A percentile compares a stretch with the other conserved stretches of the same genome.
phyloP scores from a whole-genome alignment of 2,888 invertebrate species.

The Acanthococcus lagerstroemiae region DNA sequence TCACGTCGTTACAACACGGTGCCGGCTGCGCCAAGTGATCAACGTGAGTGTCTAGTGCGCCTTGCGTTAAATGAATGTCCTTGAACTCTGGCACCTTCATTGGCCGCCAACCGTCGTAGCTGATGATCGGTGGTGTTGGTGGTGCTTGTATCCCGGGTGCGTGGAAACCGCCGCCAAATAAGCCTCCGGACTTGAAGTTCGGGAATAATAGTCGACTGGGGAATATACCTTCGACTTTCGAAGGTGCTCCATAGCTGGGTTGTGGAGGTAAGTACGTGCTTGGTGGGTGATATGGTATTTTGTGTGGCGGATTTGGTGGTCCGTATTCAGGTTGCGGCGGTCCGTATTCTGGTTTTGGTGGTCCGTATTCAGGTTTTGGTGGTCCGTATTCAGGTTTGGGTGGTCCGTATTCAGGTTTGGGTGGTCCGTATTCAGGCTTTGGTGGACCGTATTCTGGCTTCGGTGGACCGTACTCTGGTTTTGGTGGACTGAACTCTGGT shows the following conservation, averaged over 20 bases:
- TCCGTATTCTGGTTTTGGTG: slow-evolving; percentile 39
- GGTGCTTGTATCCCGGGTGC: slow-evolving; percentile 56
- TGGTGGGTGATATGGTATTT: slow-evolving; percentile 36
- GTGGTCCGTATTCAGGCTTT: slow-evolving; percentile 39
- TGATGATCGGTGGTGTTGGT: slow-evolving; percentile 61
- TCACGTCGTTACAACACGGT: neutral
- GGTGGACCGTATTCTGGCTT: slow-evolving; percentile 33
- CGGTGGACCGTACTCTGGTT: slow-evolving; percentile 43
- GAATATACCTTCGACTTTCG: slow-evolving; percentile 33
- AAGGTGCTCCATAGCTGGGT: slow-evolving; percentile 41
- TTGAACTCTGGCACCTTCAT: slow-evolving; percentile 47
- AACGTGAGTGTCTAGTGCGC: neutral
- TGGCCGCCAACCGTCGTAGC: slow-evolving; percentile 79
- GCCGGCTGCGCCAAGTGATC: neutral
- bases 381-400: slow-evolving; percentile 39
- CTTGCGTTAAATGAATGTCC: neutral
- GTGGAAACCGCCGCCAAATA: slow-evolving; percentile 44
- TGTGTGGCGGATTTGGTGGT: slow-evolving; percentile 34
- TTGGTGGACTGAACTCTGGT: slow-evolving; percentile 36
- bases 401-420: slow-evolving; percentile 37
- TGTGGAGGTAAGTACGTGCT: slow-evolving; percentile 30
- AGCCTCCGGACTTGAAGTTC: slow-evolving; percentile 35
- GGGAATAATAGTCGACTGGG: slow-evolving; percentile 39
- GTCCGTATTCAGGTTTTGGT: slow-evolving; percentile 40
- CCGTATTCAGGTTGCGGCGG: slow-evolving; percentile 42